Conservation (phyloP, 2,113 vertebrate species). For the human (Homo sapiens) region DNA sequence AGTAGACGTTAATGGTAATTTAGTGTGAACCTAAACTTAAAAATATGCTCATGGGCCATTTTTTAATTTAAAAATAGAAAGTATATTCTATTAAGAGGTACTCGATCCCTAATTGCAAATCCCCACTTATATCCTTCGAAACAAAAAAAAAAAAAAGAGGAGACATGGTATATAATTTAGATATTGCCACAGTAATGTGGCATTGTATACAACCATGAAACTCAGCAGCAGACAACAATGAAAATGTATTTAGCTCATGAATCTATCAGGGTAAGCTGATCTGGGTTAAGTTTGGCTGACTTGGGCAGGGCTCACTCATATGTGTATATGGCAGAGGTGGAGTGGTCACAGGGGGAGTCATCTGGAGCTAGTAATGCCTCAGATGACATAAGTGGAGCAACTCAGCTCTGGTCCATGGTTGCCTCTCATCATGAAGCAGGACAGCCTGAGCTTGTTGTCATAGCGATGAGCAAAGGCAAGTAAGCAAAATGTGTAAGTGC, state of each 20-base stretch:
- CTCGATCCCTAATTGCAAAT: background rate
- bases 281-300: background rate
- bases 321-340: background rate
- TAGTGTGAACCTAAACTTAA: background rate
- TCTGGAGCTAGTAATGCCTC: background rate
- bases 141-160: background rate
- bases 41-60: background rate
- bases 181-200: background rate
- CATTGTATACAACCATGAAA: background rate
- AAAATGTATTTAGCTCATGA: background rate
- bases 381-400: background rate
- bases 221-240: background rate
- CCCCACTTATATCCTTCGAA: background rate
- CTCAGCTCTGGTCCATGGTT: background rate
- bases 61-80: constrained; percentile 14
- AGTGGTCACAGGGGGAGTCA: background rate
- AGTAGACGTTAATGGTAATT: background rate
- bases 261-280: background rate
- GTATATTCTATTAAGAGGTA: background rate
- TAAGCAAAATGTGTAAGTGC: background rate
- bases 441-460: background rate
- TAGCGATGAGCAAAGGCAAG: background rate
- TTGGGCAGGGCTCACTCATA: background rate
- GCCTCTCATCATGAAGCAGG: background rate
- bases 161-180: background rate